Conservation (phyloP, 2,888 invertebrate genomes). For the Craniophora ligustri region DNA sequence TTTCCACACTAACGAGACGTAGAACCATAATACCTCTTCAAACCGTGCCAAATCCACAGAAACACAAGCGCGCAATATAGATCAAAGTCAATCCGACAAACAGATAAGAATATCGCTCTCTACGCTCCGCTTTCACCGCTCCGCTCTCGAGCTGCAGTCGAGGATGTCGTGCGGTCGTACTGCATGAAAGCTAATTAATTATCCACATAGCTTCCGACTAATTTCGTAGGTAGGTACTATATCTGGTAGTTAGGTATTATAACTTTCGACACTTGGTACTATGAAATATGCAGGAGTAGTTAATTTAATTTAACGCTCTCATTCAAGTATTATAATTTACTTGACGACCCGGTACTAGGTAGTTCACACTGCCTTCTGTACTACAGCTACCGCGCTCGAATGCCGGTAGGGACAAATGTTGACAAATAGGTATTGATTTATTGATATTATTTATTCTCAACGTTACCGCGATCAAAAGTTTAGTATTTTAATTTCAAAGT, state of each 20-base stretch:
- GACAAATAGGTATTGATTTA: no score
- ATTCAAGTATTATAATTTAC: no score
- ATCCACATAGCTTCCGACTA: constrained; percentile 33
- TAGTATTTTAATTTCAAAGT: no score
- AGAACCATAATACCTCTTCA: neutral
- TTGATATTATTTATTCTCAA: no score
- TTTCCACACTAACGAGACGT: neutral
- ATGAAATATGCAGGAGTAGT: neutral
- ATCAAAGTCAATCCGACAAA: constrained; percentile 49
- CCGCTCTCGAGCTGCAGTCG: constrained; percentile 33
- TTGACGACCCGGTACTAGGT: no score
- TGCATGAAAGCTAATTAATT: constrained; percentile 44
- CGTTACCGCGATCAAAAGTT: no score
- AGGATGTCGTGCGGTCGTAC: constrained; percentile 28
- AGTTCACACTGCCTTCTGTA: no score
- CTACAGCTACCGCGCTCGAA: no score
- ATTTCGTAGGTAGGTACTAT: no score
- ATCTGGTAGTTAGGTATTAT: constrained; percentile 11
- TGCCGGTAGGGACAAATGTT: no score
- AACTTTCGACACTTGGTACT: neutral
- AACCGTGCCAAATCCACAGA: constrained; percentile 31
- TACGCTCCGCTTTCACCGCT: constrained; percentile 13
- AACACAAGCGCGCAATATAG: constrained; percentile 41
- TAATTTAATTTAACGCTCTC: neutral
- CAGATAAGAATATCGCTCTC: constrained; percentile 40